These are phyloP conservation scores for Isurus oxyrinchus DNA, from an alignment of 2,113 vertebrate species.

Conservation along the genomic window DNA sequence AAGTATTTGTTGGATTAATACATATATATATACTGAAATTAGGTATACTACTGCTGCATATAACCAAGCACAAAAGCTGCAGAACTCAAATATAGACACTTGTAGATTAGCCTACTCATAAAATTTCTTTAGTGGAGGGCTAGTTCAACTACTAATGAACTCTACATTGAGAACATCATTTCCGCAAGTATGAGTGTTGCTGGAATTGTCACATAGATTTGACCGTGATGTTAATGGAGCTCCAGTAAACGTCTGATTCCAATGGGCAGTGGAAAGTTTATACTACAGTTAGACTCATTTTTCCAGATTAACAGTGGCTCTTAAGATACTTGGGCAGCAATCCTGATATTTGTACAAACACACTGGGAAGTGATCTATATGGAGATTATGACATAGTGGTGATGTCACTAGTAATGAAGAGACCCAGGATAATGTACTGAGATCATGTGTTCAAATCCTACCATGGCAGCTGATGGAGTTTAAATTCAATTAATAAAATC, in stretches of 20 bases:
- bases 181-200: background rate
- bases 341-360: background rate
- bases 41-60: background rate
- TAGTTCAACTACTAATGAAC: too few species aligned
- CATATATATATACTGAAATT: too few species aligned
- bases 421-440: too few species aligned
- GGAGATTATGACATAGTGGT: too few species aligned
- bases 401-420: too few species aligned
- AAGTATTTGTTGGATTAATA: too few species aligned
- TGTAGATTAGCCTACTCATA: background rate
- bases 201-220: background rate
- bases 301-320: background rate
- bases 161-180: background rate
- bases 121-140: background rate
- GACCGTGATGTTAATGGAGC: background rate
- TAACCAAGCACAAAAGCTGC: background rate
- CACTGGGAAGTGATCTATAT: too few species aligned
- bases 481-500: too few species aligned
- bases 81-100: background rate
- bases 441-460: too few species aligned
- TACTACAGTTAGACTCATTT: background rate
- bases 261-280: background rate
- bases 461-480: too few species aligned
- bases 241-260: background rate
- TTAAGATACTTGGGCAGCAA: background rate